Conservation (phyloP, 2,113 vertebrate genomes). For the Loxodonta africana region DNA sequence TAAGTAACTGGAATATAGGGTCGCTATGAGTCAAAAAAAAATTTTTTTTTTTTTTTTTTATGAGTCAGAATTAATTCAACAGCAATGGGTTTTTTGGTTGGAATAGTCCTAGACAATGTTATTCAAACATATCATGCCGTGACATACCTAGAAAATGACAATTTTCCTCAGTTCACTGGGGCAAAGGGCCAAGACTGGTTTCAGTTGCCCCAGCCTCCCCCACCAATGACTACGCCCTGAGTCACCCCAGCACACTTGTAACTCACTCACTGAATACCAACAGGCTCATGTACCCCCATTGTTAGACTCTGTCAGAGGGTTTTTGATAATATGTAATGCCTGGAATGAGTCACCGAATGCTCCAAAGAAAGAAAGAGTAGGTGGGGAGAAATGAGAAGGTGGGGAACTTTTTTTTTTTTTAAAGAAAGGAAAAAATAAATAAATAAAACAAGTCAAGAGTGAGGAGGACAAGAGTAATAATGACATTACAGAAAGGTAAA, state of each 20-base stretch:
- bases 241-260: fast-evolving
- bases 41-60: too few relatives aligned
- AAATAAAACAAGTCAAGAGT: background rate
- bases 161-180: background rate
- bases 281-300: background rate
- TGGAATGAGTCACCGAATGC: background rate
- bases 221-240: background rate
- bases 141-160: background rate
- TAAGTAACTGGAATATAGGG: background rate
- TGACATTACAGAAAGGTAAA: background rate
- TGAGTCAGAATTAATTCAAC: too few relatives aligned
- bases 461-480: background rate
- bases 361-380: background rate
- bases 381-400: background rate
- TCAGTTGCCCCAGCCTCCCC: background rate
- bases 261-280: background rate
- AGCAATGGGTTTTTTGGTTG: too few relatives aligned
- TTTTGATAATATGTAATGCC: background rate
- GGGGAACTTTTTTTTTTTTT: background rate
- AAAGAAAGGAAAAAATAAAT: background rate
- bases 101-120: background rate
- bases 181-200: background rate
- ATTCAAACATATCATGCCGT: background rate
- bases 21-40: too few relatives aligned
- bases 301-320: background rate